Evolutionary conservation across 2,113 vertebrate species (phyloP).

Genomic region (Anser brachyrhynchus): DNA sequence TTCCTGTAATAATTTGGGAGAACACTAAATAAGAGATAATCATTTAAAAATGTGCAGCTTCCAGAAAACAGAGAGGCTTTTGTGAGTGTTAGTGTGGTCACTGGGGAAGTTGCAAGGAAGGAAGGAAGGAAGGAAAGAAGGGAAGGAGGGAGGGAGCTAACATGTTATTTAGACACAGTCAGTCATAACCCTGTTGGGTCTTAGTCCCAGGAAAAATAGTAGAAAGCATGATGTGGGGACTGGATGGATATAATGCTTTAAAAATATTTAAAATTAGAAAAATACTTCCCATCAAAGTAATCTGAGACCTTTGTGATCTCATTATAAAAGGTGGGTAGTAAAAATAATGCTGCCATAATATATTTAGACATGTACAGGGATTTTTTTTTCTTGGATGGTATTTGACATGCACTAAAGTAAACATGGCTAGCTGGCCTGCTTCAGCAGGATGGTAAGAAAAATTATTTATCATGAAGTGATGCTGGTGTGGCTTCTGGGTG

Average conservation of each 20-base stretch:
- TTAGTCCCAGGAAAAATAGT: background rate
- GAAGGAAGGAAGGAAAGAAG: background rate
- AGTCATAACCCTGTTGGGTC: background rate
- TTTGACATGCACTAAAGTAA: background rate
- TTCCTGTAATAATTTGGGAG: background rate
- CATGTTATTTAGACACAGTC: background rate
- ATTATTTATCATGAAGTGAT: background rate
- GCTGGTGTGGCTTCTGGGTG: background rate
- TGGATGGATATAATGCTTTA: background rate
- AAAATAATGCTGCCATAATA: background rate
- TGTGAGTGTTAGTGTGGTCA: rapidly evolving
- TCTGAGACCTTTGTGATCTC: background rate
- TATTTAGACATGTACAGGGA: background rate
- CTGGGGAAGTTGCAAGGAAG: background rate
- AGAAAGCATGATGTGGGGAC: background rate
- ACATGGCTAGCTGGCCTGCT: background rate
- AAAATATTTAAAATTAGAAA: background rate
- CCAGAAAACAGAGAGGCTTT: background rate
- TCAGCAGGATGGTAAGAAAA: background rate
- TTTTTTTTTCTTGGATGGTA: background rate
- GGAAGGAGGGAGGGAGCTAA: no score
- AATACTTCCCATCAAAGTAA: background rate
- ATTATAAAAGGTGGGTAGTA: background rate
- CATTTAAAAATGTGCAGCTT: background rate
- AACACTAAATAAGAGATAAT: background rate